A percentile compares a stretch with the other conserved stretches of the same genome.
Evolutionary conservation across 2,113 vertebrate genomes (phyloP).

Genomic region (Bolborhynchus lineola): DNA sequence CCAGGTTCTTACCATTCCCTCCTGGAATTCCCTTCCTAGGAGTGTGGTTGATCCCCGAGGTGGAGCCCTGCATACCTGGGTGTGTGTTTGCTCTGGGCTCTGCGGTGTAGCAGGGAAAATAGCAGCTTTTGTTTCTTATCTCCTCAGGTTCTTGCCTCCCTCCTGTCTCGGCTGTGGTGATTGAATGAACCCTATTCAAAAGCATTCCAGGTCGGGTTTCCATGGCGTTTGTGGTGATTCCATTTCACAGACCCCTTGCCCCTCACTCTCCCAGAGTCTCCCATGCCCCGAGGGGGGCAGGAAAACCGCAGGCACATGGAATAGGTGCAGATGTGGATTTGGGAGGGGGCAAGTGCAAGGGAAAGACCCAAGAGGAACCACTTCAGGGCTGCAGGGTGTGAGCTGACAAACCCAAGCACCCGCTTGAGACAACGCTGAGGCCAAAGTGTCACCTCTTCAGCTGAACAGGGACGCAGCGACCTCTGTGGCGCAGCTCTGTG

Average conservation of each 20-base stretch:
- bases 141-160: background rate
- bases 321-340: background rate
- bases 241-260: background rate
- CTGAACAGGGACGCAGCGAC: accelerated
- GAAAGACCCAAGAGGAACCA: background rate
- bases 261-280: accelerated
- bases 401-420: background rate
- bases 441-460: background rate
- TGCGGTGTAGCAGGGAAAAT: accelerated
- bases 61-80: background rate
- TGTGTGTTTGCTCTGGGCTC: background rate
- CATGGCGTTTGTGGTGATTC: background rate
- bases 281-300: background rate
- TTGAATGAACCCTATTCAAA: background rate
- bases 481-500: background rate
- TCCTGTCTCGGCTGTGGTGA: background rate
- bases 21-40: background rate
- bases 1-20: background rate
- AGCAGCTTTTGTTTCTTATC: constrained; percentile 58
- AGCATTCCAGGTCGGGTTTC: background rate
- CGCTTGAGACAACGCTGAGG: accelerated
- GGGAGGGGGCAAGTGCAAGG: background rate
- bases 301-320: background rate
- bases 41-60: background rate
- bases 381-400: background rate